These are phyloP conservation scores for Novumbra hubbsi DNA, from an alignment of 2,797 vertebrate species.

Conservation along the genomic window DNA sequence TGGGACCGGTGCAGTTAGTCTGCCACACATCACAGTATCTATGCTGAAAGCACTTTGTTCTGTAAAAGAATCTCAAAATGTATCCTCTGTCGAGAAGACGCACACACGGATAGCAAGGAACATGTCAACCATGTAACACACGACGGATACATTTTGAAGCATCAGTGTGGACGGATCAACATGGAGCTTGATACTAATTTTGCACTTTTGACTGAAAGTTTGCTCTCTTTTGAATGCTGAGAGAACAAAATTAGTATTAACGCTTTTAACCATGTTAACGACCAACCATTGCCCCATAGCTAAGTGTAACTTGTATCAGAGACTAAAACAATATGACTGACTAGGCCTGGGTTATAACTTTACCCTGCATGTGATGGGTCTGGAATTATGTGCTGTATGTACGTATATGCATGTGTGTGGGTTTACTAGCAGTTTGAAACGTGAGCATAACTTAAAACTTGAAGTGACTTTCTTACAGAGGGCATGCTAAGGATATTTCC, in stretches of 20 bases:
- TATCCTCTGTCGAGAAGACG: constrained; percentile 83
- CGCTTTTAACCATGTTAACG: constrained; percentile 78
- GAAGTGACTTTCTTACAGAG: constrained; percentile 37
- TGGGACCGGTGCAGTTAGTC: constrained; percentile 79
- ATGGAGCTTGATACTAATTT: constrained; percentile 90
- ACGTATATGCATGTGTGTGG: too few relatives aligned
- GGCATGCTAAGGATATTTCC: constrained; percentile 37
- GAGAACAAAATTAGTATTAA: constrained; percentile 89
- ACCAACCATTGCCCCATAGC: constrained; percentile 82
- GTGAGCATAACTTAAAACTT: constrained; percentile 3
- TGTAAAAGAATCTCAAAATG: constrained; percentile 85
- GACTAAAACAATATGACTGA: constrained; percentile 20
- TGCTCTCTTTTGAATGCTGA: constrained; percentile 71
- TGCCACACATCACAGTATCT: constrained; percentile 83
- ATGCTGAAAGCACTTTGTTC: constrained; percentile 77
- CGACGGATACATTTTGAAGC: constrained; percentile 96
- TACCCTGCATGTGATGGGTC: neutral
- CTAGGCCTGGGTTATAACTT: neutral
- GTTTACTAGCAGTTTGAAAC: neutral
- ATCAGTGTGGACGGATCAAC: constrained; percentile 81
- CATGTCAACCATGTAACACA: constrained; percentile 65
- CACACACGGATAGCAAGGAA: constrained; percentile 68
- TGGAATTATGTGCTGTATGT: neutral
- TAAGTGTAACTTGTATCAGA: constrained; percentile 71
- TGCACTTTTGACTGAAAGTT: constrained; percentile 74